Conservation (phyloP, 2,797 vertebrate species). For the Dermochelys coriacea region DNA sequence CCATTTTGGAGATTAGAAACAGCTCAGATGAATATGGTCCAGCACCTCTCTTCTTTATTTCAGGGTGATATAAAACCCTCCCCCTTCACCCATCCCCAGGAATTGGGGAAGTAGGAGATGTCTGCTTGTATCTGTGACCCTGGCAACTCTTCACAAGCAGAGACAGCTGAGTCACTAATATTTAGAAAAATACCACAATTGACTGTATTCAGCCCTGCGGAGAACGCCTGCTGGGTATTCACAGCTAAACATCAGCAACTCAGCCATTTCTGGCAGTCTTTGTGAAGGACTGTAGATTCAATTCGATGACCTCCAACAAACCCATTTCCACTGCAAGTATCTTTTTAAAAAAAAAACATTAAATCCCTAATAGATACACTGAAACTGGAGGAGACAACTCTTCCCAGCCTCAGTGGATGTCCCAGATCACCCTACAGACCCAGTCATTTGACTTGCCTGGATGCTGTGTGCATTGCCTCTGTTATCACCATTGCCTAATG, state of each 20-base stretch:
- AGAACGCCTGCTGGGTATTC: constrained; percentile 73
- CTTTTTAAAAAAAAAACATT: constrained; percentile 38
- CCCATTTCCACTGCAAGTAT: constrained; percentile 60
- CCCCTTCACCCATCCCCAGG: not conserved
- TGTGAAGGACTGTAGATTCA: constrained; percentile 71
- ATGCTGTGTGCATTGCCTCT: not conserved
- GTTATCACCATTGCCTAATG: constrained; percentile 30
- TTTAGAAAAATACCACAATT: constrained; percentile 81
- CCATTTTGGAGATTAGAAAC: not conserved
- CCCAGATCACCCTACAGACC: constrained; percentile 37
- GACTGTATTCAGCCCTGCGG: constrained; percentile 75
- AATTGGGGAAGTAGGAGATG: constrained; percentile 41
- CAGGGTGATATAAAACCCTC: not conserved
- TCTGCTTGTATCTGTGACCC: constrained; percentile 76
- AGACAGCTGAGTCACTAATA: constrained; percentile 81
- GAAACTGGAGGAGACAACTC: constrained; percentile 72
- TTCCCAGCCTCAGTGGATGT: constrained; percentile 55
- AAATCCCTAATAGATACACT: constrained; percentile 61
- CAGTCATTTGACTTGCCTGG: constrained; percentile 10
- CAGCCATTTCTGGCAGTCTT: constrained; percentile 73
- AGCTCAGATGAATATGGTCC: not conserved
- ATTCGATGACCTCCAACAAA: constrained; percentile 71
- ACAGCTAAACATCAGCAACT: constrained; percentile 74
- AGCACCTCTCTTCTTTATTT: not conserved
- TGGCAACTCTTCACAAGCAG: constrained; percentile 78